Conservation (phyloP, 2,797 vertebrate species). For the Neopelma chrysocephalum region DNA sequence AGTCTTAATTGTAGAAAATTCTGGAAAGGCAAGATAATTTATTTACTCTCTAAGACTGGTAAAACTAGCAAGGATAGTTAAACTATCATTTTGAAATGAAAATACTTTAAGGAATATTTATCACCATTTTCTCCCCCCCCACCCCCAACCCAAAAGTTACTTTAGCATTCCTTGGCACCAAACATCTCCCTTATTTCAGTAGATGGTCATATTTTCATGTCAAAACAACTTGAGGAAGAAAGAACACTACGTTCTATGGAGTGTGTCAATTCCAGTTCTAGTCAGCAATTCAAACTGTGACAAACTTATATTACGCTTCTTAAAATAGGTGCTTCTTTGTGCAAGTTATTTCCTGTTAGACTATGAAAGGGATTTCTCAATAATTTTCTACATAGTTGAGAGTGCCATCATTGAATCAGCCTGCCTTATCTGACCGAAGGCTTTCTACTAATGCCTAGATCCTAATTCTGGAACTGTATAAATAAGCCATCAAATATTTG, state of each 20-base stretch:
- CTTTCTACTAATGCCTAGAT: neutral
- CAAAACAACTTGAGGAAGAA: constrained; percentile 66
- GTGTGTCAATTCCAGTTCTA: neutral
- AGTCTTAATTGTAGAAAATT: constrained; percentile 23
- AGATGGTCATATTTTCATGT: constrained; percentile 59
- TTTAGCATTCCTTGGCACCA: constrained; percentile 68
- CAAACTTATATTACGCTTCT: neutral
- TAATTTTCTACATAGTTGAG: neutral
- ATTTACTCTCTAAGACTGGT: neutral
- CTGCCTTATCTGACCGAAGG: neutral
- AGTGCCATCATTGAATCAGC: neutral
- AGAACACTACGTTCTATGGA: constrained; percentile 50
- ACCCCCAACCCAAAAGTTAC: constrained; percentile 23
- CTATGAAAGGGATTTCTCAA: neutral
- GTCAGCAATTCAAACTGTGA: constrained; percentile 43
- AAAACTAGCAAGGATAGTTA: neutral
- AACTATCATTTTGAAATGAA: constrained; percentile 64
- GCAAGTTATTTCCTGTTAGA: neutral
- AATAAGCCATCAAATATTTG: neutral
- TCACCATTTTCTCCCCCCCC: neutral
- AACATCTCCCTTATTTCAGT: constrained; percentile 54
- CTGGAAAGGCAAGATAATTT: neutral
- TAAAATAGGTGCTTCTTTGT: neutral
- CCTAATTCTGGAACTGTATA: neutral
- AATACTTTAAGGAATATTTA: constrained; percentile 66